Conservation (phyloP, 2,113 vertebrate genomes). For the Maccullochella peelii region DNA sequence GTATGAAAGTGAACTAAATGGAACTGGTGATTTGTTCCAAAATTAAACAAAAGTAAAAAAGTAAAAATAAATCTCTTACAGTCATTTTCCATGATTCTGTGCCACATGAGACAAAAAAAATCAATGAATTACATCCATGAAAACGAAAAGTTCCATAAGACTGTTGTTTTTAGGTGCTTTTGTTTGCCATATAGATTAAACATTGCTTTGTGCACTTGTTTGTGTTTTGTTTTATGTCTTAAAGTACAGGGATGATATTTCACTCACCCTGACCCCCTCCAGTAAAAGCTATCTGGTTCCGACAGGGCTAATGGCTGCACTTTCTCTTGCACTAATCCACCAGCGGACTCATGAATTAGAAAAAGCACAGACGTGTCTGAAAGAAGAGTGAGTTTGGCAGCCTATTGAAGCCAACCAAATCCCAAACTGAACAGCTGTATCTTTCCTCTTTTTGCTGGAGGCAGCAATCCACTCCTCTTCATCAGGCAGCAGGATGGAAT, state of each 20-base stretch:
- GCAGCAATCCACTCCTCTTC: constrained; percentile 58
- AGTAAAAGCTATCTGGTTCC: constrained; percentile 1
- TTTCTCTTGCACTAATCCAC: constrained; percentile 46
- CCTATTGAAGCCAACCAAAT: constrained; percentile 49
- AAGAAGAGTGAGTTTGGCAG: constrained; percentile 47
- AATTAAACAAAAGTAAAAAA: too few species aligned
- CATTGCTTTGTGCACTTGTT: neutral
- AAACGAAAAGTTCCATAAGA: constrained; percentile 6
- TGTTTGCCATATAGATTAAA: too few species aligned
- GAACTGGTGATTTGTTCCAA: neutral
- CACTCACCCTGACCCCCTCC: constrained; percentile 9
- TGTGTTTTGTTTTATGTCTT: neutral
- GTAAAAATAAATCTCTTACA: too few species aligned
- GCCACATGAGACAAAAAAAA: neutral
- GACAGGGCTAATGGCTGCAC: constrained; percentile 39
- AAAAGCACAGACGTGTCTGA: constrained; percentile 38
- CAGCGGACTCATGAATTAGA: constrained; percentile 57
- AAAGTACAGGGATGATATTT: neutral
- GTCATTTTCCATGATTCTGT: neutral
- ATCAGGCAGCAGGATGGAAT: constrained; percentile 67
- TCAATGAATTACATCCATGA: neutral
- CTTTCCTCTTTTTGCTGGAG: constrained; percentile 32
- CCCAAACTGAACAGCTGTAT: constrained; percentile 63
- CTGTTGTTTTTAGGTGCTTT: neutral
- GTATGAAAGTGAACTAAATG: neutral